These are phyloP conservation scores for Dipodomys stephensi DNA, from an alignment of 2,113 vertebrate genomes.

Conservation along the genomic window DNA sequence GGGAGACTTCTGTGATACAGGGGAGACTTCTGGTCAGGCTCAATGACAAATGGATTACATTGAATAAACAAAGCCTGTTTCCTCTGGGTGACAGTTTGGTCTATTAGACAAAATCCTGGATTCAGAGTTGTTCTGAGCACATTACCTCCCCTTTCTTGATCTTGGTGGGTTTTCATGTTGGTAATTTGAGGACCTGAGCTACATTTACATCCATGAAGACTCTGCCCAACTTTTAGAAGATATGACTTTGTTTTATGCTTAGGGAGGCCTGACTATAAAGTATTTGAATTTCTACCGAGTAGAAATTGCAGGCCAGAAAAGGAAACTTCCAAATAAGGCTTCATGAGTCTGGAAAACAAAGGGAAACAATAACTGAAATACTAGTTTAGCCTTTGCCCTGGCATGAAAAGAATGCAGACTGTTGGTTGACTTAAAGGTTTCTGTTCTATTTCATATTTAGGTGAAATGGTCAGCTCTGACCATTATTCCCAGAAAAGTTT, in stretches of 20 bases:
- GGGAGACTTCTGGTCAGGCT: constrained; percentile 14
- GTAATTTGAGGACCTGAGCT: neutral
- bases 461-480: constrained; percentile 59
- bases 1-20: neutral
- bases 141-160: neutral
- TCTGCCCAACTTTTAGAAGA: neutral
- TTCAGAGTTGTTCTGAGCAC: neutral
- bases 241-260: neutral
- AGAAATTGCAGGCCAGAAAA: constrained; percentile 47
- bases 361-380: constrained; percentile 70
- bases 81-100: neutral
- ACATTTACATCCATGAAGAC: neutral
- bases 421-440: constrained; percentile 66
- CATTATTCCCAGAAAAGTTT: constrained; percentile 18
- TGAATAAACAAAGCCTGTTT: neutral
- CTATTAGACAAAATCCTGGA: neutral
- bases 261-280: constrained; percentile 50
- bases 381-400: constrained; percentile 72
- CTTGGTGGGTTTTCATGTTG: neutral
- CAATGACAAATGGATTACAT: neutral
- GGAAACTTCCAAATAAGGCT: constrained; percentile 80
- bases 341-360: constrained; percentile 61
- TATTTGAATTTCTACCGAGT: constrained; percentile 54
- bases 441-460: constrained; percentile 73
- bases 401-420: constrained; percentile 76